These are phyloP conservation scores for Syrista parreyssii DNA, from an alignment of 2,888 invertebrate species.

Conservation along the genomic window DNA sequence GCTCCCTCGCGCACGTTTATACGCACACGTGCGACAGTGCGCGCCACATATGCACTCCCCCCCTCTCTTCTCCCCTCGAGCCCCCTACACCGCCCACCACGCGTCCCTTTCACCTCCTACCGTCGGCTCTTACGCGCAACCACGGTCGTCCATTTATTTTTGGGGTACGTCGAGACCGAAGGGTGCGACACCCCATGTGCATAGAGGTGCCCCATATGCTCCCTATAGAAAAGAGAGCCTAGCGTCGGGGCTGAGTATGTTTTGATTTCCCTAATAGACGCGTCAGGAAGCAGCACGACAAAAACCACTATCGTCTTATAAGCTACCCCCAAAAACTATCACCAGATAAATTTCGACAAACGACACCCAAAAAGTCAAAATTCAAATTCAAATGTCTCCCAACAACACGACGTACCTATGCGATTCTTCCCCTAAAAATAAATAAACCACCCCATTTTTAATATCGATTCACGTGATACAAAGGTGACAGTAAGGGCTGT, in stretches of 20 bases:
- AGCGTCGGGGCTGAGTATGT: constrained; percentile 52
- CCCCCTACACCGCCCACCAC: constrained; percentile 32
- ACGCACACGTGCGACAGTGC: constrained; percentile 5
- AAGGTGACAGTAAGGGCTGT: constrained; percentile 22
- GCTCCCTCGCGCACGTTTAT: constrained; percentile 18
- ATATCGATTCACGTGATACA: constrained; percentile 51
- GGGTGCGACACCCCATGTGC: constrained; percentile 52
- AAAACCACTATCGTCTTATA: not conserved
- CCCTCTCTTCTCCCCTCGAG: constrained; percentile 7
- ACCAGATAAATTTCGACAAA: not conserved
- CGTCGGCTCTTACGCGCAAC: constrained; percentile 32
- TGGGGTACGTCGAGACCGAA: constrained; percentile 47
- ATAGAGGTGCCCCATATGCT: constrained; percentile 61
- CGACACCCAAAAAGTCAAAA: not conserved
- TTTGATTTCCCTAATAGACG: constrained; percentile 65
- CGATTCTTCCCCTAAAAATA: not conserved
- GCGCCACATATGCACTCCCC: not conserved
- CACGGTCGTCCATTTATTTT: constrained; percentile 61
- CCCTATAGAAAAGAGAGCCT: constrained; percentile 40
- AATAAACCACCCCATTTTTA: constrained; percentile 32
- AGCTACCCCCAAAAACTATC: not conserved
- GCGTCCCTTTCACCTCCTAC: not conserved
- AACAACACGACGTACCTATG: not conserved
- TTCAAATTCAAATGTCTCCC: not conserved
- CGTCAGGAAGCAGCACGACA: constrained; percentile 1